These are phyloP conservation scores for Rhyacophila evoluta DNA, from an alignment of 2,888 invertebrate species.

Conservation along the genomic window DNA sequence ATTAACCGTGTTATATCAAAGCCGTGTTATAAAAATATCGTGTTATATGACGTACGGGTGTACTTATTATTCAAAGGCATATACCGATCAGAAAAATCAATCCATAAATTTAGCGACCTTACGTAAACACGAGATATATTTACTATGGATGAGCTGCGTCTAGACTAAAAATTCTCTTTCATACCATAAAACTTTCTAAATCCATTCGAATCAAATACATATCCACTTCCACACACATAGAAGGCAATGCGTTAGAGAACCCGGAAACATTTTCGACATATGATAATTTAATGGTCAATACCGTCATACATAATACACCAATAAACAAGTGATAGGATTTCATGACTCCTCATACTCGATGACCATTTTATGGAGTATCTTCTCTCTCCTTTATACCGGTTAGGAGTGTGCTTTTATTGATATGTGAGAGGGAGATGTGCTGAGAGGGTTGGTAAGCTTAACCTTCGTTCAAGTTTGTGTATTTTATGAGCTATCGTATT, in stretches of 20 bases:
- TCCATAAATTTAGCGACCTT: background rate
- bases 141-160: conserved; percentile 26
- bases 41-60: no score
- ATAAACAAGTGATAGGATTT: conserved; percentile 52
- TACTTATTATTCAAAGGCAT: no score
- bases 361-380: conserved; percentile 32
- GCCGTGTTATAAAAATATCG: no score
- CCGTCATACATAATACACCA: conserved; percentile 52
- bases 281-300: conserved; percentile 55
- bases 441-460: conserved; percentile 23
- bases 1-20: no score
- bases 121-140: conserved; percentile 1
- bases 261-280: conserved; percentile 50
- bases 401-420: background rate
- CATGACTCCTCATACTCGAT: conserved; percentile 34
- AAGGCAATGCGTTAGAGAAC: conserved; percentile 34
- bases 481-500: conserved; percentile 47
- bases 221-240: conserved; percentile 27
- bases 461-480: conserved; percentile 34
- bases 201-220: conserved; percentile 40
- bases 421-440: background rate
- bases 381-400: conserved; percentile 11
- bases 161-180: conserved; percentile 26
- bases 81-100: no score
- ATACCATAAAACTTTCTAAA: conserved; percentile 46